Conservation (phyloP, 2,113 vertebrate genomes). For the Oryctolagus cuniculus region DNA sequence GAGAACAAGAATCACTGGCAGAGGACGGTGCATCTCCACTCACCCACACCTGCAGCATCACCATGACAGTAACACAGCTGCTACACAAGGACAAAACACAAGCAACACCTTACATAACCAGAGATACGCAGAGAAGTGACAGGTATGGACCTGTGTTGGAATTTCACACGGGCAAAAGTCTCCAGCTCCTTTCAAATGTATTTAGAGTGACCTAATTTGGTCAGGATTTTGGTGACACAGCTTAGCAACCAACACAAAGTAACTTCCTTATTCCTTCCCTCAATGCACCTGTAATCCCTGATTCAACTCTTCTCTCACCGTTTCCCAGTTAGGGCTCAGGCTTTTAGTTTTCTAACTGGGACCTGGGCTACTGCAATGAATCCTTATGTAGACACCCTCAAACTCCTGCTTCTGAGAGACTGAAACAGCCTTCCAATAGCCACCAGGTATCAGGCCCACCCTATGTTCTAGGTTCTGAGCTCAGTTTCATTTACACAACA, state of each 20-base stretch:
- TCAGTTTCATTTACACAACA: slow-evolving; percentile 27
- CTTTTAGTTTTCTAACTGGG: slow-evolving; percentile 19
- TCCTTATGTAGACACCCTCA: background rate
- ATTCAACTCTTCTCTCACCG: background rate
- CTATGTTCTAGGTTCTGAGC: background rate
- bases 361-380: background rate
- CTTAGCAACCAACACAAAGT: slow-evolving; percentile 47
- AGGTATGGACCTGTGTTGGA: slow-evolving; percentile 63
- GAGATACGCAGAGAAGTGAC: slow-evolving; percentile 44
- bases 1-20: background rate
- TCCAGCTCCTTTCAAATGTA: slow-evolving; percentile 68
- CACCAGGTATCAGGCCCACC: background rate
- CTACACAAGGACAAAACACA: slow-evolving; percentile 31
- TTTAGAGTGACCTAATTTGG: slow-evolving; percentile 77
- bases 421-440: slow-evolving; percentile 21
- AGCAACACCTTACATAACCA: slow-evolving; percentile 65
- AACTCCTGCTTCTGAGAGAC: slow-evolving; percentile 13
- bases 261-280: background rate
- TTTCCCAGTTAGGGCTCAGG: background rate
- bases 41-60: slow-evolving; percentile 2
- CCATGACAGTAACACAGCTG: background rate
- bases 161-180: slow-evolving; percentile 56
- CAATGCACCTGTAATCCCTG: background rate
- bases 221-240: slow-evolving; percentile 52
- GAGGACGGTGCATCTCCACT: background rate